Base-by-base conservation (phyloP, 2,113 vertebrate genomes). In the Gavia stellata region DNA sequence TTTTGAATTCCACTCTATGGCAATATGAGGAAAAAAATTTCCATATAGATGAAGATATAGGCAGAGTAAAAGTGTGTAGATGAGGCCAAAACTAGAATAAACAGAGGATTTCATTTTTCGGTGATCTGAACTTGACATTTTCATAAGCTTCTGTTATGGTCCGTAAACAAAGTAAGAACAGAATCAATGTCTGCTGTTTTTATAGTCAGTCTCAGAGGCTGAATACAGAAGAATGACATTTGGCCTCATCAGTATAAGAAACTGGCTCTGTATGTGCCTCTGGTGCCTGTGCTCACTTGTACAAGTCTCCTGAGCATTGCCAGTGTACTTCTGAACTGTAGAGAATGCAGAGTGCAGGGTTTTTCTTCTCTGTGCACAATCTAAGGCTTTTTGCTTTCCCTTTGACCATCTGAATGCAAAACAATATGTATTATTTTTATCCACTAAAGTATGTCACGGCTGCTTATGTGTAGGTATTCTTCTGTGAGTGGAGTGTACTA, bases 1-100 rank as follows among this genome's bases (percentile, higher is more conserved):
- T 68, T 91, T 80, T 79, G 15, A 82, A 81, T 91, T 84, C 31
- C 8, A 58, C 8, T 87, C 38, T 75, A 12, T 33, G 36, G 29
- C 52, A 86, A 67, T 67, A 88, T 33, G 13, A 81, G 21, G 44
- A 29, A 53, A 73, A 89, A 59, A 36, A 56, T 6, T 52, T 92
- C 66, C n/a, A 68, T 75, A 91, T n/a, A 92, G 63, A 91, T 87
- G 70, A 62, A 82, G 38, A 92, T 82, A 91, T 0, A 45, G 31
- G 40, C 21, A 70, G 31, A 83, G 38, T 52, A 68, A 67, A 92
- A 95, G 34, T 38, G 28, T 58, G 19, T 58, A 21, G 14, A 91
- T 68, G 40, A 58, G 23, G 47, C 56, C 40, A 74, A 97, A 95
- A 90, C 86, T 73, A 87, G 62, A 95, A 94, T 68, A 87, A 92